These are phyloP conservation scores for Nesogale talazaci DNA, from an alignment of 2,113 vertebrate genomes.

Conservation along the genomic window DNA sequence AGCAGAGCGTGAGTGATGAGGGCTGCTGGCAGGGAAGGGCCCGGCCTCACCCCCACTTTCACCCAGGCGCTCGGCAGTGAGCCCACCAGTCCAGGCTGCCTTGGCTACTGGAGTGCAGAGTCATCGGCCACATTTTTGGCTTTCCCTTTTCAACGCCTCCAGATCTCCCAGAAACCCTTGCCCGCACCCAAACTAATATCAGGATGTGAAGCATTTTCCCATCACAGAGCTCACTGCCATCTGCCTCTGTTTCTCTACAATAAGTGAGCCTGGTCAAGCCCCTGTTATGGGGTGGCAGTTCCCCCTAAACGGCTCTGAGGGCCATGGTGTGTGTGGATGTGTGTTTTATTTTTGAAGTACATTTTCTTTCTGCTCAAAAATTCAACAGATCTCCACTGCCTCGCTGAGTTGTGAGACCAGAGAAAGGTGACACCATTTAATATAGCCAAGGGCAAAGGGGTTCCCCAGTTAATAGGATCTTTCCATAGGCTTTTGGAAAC, in stretches of 20 bases:
- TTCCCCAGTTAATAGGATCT: too few species aligned
- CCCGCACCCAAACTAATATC: not conserved
- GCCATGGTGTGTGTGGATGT: not conserved
- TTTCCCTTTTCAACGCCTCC: not conserved
- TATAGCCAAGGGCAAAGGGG: not conserved
- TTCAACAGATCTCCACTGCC: not conserved
- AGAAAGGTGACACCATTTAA: not conserved
- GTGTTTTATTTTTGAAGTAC: not conserved
- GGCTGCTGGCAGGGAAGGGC: too few species aligned
- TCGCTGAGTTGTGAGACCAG: not conserved
- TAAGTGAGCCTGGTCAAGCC: not conserved
- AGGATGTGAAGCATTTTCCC: not conserved
- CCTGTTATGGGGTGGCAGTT: accelerated
- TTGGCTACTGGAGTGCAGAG: not conserved
- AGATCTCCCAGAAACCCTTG: not conserved
- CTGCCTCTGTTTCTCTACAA: not conserved
- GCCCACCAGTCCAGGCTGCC: not conserved
- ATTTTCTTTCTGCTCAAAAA: not conserved
- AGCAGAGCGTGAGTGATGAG: not conserved
- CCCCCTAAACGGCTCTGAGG: accelerated
- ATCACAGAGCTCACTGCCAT: not conserved
- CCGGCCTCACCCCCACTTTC: not conserved
- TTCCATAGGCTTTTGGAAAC: too few species aligned
- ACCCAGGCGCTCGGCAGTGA: not conserved
- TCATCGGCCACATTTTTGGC: not conserved